Conservation (phyloP, 2,888 invertebrate species). For the Xestoiulus laeticollis region DNA sequence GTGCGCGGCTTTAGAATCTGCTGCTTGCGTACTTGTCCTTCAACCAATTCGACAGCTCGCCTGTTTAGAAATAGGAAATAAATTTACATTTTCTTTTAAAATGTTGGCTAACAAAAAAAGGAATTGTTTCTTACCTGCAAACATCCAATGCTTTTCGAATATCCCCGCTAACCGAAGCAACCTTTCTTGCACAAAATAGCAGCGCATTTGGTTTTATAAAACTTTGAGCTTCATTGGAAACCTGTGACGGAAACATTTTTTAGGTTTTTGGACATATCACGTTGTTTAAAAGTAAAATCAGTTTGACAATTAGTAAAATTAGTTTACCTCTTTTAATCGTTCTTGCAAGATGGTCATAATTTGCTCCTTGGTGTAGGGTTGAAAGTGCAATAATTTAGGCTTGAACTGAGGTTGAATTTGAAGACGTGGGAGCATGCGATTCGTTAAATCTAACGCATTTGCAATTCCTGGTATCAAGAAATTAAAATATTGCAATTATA, state of each 20-base stretch:
- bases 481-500: background rate
- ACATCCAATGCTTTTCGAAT: slow-evolving; percentile 52
- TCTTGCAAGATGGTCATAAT: slow-evolving; percentile 74
- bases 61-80: background rate
- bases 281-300: background rate
- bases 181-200: slow-evolving; percentile 92
- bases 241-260: slow-evolving; percentile 18
- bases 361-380: slow-evolving; percentile 90
- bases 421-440: slow-evolving; percentile 85
- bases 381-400: slow-evolving; percentile 80
- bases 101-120: background rate
- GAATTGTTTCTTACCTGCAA: slow-evolving; percentile 30
- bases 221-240: slow-evolving; percentile 70
- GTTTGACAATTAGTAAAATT: background rate
- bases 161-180: slow-evolving; percentile 63
- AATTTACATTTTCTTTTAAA: background rate
- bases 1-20: background rate
- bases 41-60: slow-evolving; percentile 46
- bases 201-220: slow-evolving; percentile 85
- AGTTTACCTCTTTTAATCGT: slow-evolving; percentile 43
- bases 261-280: background rate
- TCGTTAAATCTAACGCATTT: slow-evolving; percentile 91
- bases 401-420: slow-evolving; percentile 73
- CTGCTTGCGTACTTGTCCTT: slow-evolving; percentile 32
- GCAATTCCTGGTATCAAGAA: slow-evolving; percentile 46